phyloP scores from a whole-genome alignment of 2,888 invertebrate genomes.

The Diarsia mendica region DNA sequence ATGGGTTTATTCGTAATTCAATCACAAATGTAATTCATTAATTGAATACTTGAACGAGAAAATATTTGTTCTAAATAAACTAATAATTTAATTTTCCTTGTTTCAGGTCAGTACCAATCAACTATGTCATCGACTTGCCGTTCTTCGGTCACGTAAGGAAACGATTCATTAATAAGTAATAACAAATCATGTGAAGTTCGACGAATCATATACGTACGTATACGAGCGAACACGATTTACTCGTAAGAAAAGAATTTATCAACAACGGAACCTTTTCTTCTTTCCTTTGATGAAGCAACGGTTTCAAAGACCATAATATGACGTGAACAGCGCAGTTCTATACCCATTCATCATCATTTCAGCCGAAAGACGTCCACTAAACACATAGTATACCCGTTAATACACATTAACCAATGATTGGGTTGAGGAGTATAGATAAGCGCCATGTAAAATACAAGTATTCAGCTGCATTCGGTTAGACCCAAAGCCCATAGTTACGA shows the following conservation, averaged over 20 bases:
- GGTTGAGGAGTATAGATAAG: too few relatives aligned
- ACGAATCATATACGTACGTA: not conserved
- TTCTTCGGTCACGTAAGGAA: slow-evolving; percentile 34
- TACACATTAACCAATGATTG: too few relatives aligned
- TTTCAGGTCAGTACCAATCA: slow-evolving; percentile 69
- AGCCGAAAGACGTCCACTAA: too few relatives aligned
- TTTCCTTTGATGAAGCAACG: not conserved
- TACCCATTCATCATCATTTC: too few relatives aligned
- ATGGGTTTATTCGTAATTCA: not conserved
- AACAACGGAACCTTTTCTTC: not conserved
- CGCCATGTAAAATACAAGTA: too few relatives aligned
- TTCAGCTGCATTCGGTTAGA: too few relatives aligned
- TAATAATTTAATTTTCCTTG: slow-evolving; percentile 58
- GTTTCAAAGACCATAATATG: too few relatives aligned
- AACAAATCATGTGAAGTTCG: not conserved
- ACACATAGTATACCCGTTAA: too few relatives aligned
- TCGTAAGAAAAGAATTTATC: not conserved
- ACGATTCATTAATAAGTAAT: slow-evolving; percentile 28
- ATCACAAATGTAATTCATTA: not conserved
- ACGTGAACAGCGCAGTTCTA: too few relatives aligned
- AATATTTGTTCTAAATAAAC: slow-evolving; percentile 22
- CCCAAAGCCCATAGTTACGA: too few relatives aligned
- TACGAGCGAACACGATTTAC: not conserved
- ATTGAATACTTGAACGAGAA: not conserved
- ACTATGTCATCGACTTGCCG: not conserved